Conservation (phyloP, 2,888 invertebrate species). For the Pollenia labialis region DNA sequence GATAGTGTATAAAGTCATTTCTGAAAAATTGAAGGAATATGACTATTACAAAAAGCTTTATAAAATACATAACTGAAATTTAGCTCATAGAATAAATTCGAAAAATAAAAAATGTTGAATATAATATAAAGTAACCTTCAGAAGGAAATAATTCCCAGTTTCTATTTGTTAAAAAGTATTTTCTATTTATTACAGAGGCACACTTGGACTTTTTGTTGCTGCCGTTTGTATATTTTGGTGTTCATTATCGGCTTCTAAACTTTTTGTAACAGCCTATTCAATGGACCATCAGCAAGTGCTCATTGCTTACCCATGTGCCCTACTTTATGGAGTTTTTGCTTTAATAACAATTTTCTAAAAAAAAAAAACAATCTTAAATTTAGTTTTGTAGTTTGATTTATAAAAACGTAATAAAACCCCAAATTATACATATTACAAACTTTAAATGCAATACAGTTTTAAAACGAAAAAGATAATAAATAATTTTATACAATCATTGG, state of each 20-base stretch:
- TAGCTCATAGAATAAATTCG: too few species aligned
- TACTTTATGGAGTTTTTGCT: constrained; percentile 91
- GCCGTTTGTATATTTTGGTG: constrained; percentile 89
- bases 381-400: neutral
- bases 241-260: constrained; percentile 90
- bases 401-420: neutral
- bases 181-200: constrained; percentile 83
- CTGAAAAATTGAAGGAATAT: too few species aligned
- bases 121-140: too few species aligned
- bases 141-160: too few species aligned
- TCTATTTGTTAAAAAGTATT: too few species aligned
- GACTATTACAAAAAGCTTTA: too few species aligned
- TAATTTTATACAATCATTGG: neutral
- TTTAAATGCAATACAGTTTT: neutral
- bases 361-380: neutral
- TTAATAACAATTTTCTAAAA: constrained; percentile 89
- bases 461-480: neutral
- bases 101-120: too few species aligned
- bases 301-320: constrained; percentile 90
- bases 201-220: constrained; percentile 86
- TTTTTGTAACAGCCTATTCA: constrained; percentile 90
- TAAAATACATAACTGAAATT: too few species aligned
- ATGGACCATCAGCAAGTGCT: constrained; percentile 90
- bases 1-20: too few species aligned
- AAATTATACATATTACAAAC: neutral